phyloP scores from a whole-genome alignment of 2,113 vertebrate species.

The human region GRCh38 chrX:109460001-109460500 shows the following conservation, averaged over 20 bases:
- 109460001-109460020: not conserved
- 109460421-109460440: not conserved
- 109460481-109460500: slow-evolving; percentile 18
- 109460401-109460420: slow-evolving; percentile 27
- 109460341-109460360: slow-evolving; percentile 26
- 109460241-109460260: not conserved
- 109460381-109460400: not conserved
- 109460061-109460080: not conserved
- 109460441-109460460: slow-evolving; percentile 18
- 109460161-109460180: not conserved
- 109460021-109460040: not conserved
- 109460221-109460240: not conserved
- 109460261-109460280: not conserved
- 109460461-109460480: not conserved
- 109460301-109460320: not conserved
- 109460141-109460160: not conserved
- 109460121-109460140: slow-evolving; percentile 33
- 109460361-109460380: not conserved
- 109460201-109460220: slow-evolving; percentile 38
- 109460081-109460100: not conserved
- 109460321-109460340: slow-evolving; percentile 27
- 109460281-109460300: not conserved
- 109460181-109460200: not conserved
- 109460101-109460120: slow-evolving; percentile 38
- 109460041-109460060: not conserved